phyloP scores from a whole-genome alignment of 2,888 invertebrate genomes.

The Leuctra nigra region DNA sequence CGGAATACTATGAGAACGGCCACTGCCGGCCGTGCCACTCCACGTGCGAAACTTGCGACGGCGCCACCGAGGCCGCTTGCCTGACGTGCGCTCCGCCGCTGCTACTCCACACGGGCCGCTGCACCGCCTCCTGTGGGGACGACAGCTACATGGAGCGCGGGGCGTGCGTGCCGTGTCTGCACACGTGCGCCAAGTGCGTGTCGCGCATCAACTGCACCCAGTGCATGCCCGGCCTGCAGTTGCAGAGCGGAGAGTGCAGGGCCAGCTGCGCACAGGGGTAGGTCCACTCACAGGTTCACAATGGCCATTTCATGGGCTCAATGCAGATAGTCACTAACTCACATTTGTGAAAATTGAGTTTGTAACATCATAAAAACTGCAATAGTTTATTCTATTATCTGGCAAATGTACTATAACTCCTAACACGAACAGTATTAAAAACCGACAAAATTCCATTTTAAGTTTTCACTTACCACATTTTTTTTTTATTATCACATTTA shows the following conservation, averaged over 20 bases:
- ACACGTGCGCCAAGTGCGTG: slow-evolving; percentile 70
- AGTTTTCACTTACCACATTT: too few species aligned
- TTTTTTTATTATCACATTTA: too few species aligned
- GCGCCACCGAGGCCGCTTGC: slow-evolving; percentile 64
- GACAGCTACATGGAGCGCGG: slow-evolving; percentile 69
- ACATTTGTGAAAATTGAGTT: too few species aligned
- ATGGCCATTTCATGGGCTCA: too few species aligned
- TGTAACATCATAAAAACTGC: too few species aligned
- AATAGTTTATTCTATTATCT: too few species aligned
- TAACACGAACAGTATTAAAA: too few species aligned
- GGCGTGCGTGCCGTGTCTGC: slow-evolving; percentile 69
- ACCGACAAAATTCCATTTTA: too few species aligned
- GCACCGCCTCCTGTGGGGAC: slow-evolving; percentile 67
- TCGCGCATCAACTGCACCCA: slow-evolving; percentile 74
- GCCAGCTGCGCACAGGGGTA: slow-evolving; percentile 69
- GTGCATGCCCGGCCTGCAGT: slow-evolving; percentile 65
- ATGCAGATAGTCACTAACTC: too few species aligned
- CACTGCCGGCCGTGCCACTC: slow-evolving; percentile 69
- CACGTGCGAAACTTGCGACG: slow-evolving; percentile 78
- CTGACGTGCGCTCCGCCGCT: slow-evolving; percentile 63
- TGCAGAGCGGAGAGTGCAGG: slow-evolving; percentile 77
- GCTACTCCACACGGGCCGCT: slow-evolving; percentile 62
- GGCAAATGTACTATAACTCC: too few species aligned
- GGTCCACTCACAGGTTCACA: too few species aligned
- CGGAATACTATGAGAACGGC: slow-evolving; percentile 64